phyloP scores from a whole-genome alignment of 2,113 vertebrate species.

The Orientallactaga bullata region DNA sequence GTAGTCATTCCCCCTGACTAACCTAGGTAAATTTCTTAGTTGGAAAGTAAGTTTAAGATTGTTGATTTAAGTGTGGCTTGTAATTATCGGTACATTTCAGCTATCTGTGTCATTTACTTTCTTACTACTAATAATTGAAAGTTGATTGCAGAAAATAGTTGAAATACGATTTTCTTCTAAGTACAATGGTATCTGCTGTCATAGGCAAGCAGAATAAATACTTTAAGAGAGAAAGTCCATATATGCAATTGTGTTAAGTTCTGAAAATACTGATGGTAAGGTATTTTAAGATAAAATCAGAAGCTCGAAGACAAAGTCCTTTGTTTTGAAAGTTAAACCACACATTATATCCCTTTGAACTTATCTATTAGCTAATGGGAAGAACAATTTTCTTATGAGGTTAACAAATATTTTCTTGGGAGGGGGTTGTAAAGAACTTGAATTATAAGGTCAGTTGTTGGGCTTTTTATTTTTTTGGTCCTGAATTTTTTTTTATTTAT shows the following conservation, averaged over 20 bases:
- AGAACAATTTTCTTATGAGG: neutral
- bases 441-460: neutral
- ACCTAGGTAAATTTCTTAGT: conserved; percentile 20
- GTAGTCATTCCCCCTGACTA: neutral
- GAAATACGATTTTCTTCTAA: conserved; percentile 22
- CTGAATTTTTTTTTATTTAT: too few species aligned
- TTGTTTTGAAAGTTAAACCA: neutral
- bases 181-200: neutral
- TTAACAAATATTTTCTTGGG: conserved; percentile 36
- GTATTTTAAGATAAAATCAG: conserved; percentile 3
- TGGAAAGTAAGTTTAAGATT: conserved; percentile 24
- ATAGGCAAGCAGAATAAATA: conserved; percentile 3
- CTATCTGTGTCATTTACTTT: conserved; percentile 26
- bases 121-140: conserved; percentile 1
- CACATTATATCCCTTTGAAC: neutral
- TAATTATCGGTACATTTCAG: conserved; percentile 33
- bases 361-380: neutral
- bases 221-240: neutral
- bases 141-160: conserved; percentile 8
- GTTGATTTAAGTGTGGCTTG: conserved; percentile 24
- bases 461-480: too few species aligned
- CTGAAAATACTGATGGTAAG: neutral
- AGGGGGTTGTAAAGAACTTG: conserved; percentile 16
- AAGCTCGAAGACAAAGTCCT: neutral
- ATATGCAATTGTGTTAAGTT: conserved; percentile 36